Evolutionary conservation across 53 echinoderm and acorn worm genomes (phyloP).

Genomic region (Temnopleurus reevesii): DNA sequence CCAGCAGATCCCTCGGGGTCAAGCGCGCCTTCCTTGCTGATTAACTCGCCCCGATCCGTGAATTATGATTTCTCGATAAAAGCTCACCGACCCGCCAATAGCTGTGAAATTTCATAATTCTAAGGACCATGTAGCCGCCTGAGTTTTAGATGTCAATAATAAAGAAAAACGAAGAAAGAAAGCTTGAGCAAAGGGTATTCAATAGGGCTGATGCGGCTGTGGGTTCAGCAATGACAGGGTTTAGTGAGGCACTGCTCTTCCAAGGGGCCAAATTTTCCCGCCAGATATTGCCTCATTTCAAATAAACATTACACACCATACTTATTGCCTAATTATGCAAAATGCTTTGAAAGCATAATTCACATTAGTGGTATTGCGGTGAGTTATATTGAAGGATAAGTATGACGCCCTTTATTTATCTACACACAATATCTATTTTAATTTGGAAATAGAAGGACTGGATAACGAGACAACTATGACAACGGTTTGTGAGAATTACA

Average conservation of each 20-base stretch:
- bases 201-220: neutral
- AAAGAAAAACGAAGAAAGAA: neutral
- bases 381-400: neutral
- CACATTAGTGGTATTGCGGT: neutral
- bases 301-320: neutral
- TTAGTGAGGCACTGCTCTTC: no score
- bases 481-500: neutral
- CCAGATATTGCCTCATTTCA: neutral
- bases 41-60: constrained; percentile 44
- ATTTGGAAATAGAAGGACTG: neutral
- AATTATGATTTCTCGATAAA: constrained; percentile 52
- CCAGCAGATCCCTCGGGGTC: constrained; percentile 43
- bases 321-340: neutral
- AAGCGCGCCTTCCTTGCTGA: constrained; percentile 49
- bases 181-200: neutral
- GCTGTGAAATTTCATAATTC: constrained; percentile 57
- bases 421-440: no score
- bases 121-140: constrained; percentile 21
- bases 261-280: constrained; percentile 23
- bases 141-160: neutral
- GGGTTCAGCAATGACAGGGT: no score
- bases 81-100: constrained; percentile 55
- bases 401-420: constrained; percentile 21
- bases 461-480: neutral
- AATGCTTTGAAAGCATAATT: constrained; percentile 25